Evolutionary conservation across 2,888 invertebrate genomes (phyloP).

Genomic region (Leptogaster cylindrica): DNA sequence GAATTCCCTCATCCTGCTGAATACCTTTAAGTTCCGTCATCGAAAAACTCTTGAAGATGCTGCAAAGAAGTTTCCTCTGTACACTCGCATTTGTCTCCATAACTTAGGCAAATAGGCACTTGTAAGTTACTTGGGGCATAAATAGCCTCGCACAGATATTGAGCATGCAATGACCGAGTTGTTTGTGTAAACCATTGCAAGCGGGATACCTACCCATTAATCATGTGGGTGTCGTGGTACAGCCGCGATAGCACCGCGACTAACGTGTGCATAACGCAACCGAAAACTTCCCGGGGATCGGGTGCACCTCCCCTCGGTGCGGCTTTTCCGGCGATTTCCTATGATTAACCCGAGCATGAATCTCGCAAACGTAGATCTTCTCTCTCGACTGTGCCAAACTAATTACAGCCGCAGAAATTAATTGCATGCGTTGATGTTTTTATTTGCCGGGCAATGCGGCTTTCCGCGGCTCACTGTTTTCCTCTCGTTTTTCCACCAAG

Average conservation of each 20-base stretch:
- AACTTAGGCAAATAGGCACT: constrained; percentile 18
- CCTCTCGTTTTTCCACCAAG: constrained; percentile 13
- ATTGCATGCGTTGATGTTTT: constrained; percentile 42
- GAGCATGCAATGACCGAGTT: constrained; percentile 34
- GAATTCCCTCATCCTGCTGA: not conserved
- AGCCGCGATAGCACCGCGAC: not conserved
- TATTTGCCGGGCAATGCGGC: constrained; percentile 17
- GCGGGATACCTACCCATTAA: constrained; percentile 10
- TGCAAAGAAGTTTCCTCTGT: too few relatives aligned
- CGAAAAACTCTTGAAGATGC: too few relatives aligned
- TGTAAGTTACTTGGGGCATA: constrained; percentile 6
- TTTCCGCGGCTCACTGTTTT: not conserved
- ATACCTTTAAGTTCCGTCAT: too few relatives aligned
- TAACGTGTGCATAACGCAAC: constrained; percentile 33
- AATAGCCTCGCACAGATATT: not conserved
- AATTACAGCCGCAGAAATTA: constrained; percentile 38
- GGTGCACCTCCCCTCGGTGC: not conserved
- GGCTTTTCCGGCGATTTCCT: constrained; percentile 21
- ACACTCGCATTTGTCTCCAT: constrained; percentile 23
- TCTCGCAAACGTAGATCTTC: constrained; percentile 10
- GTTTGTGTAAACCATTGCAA: constrained; percentile 4
- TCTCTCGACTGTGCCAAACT: constrained; percentile 27
- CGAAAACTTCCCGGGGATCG: constrained; percentile 17
- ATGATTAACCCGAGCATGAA: constrained; percentile 41
- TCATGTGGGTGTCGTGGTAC: constrained; percentile 37